phyloP scores from a whole-genome alignment of 2,797 vertebrate genomes.

The Margarornis squamiger region DNA sequence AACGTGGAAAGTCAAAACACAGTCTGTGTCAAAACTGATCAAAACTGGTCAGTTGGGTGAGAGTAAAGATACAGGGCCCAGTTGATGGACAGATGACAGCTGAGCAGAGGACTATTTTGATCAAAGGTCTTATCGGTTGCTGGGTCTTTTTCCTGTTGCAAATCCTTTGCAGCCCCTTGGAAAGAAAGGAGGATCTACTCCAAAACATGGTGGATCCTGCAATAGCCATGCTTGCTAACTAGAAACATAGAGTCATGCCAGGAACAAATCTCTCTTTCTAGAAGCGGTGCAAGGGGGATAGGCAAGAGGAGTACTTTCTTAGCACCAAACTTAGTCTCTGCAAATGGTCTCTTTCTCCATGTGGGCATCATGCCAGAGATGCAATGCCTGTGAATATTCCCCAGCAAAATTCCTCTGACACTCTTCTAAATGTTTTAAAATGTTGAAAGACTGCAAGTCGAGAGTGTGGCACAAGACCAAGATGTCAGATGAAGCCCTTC shows the following conservation, averaged over 20 bases:
- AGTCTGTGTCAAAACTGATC: no score
- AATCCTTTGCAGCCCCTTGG: neutral
- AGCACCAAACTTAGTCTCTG: neutral
- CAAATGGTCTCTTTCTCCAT: neutral
- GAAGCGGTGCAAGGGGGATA: neutral
- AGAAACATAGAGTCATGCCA: neutral
- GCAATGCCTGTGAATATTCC: neutral
- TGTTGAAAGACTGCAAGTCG: neutral
- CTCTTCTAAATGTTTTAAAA: neutral
- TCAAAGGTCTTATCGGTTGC: neutral
- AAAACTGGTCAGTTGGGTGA: neutral
- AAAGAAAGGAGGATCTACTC: neutral
- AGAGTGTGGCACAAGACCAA: fast-evolving
- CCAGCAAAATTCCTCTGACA: neutral
- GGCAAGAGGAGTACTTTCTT: neutral
- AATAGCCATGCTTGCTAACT: neutral
- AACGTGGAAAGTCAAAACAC: fast-evolving
- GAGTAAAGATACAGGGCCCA: neutral
- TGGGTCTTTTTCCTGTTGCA: neutral
- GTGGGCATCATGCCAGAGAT: neutral
- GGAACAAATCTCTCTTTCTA: neutral
- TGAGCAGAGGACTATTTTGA: neutral
- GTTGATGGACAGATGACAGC: neutral
- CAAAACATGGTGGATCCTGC: neutral
- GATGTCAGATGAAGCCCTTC: neutral